Conservation (phyloP, 2,113 vertebrate genomes). For the Brachyistius frenatus region DNA sequence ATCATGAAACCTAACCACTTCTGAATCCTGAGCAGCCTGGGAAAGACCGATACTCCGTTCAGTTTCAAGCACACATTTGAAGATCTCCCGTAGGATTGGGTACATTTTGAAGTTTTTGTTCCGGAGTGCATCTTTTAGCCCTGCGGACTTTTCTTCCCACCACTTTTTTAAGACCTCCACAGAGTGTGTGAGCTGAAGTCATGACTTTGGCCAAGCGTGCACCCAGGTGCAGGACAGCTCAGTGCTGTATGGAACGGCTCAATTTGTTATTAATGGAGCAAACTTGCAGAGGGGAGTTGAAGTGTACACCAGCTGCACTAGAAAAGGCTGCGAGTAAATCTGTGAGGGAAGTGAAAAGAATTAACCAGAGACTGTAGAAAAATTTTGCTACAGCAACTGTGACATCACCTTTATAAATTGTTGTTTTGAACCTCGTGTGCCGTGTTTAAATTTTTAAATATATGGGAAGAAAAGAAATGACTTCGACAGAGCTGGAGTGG, state of each 20-base stretch:
- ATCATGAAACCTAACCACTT: slow-evolving; percentile 57
- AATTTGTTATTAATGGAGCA: slow-evolving; percentile 73
- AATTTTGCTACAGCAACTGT: slow-evolving; percentile 3
- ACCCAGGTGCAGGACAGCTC: slow-evolving; percentile 70
- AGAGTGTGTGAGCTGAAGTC: slow-evolving; percentile 51
- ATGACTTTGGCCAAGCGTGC: slow-evolving; percentile 64
- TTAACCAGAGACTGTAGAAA: slow-evolving; percentile 10
- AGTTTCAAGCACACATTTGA: slow-evolving; percentile 37
- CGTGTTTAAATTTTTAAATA: neutral
- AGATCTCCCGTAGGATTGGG: slow-evolving; percentile 33
- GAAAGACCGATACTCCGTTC: slow-evolving; percentile 46
- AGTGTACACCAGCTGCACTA: slow-evolving; percentile 64
- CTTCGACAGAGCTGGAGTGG: neutral
- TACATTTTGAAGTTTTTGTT: slow-evolving; percentile 35
- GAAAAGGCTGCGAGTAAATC: slow-evolving; percentile 51
- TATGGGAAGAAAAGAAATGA: neutral
- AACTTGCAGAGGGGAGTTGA: slow-evolving; percentile 46
- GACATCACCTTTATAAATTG: slow-evolving; percentile 5
- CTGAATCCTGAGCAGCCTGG: slow-evolving; percentile 69
- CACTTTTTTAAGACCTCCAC: slow-evolving; percentile 27
- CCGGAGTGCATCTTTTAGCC: slow-evolving; percentile 29
- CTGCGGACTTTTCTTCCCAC: slow-evolving; percentile 29
- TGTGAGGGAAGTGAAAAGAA: slow-evolving; percentile 29
- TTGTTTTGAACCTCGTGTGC: slow-evolving; percentile 12
- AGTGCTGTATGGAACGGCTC: slow-evolving; percentile 49